Percentiles rank a stretch among this genome's conserved stretches.
Conservation (phyloP, 2,113 vertebrate genomes). For the Spilogale gracilis region DNA sequence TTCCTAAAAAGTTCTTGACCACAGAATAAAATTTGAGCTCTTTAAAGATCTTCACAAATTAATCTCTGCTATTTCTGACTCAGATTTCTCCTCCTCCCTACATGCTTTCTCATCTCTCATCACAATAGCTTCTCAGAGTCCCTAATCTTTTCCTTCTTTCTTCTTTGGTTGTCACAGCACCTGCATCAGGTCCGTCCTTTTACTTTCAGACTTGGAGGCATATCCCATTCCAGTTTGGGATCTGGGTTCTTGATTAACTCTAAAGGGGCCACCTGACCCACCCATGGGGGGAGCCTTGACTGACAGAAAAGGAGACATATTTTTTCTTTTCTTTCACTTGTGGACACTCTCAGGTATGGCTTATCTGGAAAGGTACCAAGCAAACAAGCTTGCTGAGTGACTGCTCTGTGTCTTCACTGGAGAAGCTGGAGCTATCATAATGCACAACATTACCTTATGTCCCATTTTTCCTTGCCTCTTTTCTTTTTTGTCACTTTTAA, state of each 20-base stretch:
- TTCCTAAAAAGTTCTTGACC: constrained; percentile 10
- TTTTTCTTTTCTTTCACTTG: not conserved
- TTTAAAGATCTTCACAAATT: not conserved
- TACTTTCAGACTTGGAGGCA: not conserved
- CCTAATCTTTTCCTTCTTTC: not conserved
- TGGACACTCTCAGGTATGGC: not conserved
- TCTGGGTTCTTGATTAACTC: not conserved
- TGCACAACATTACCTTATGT: not conserved
- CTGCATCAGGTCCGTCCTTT: not conserved
- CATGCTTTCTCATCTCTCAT: not conserved
- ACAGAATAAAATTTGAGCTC: constrained; percentile 21
- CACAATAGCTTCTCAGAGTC: not conserved
- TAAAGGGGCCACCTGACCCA: not conserved
- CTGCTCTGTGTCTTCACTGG: not conserved
- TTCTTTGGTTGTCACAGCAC: not conserved
- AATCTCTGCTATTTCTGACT: not conserved
- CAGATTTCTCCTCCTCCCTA: not conserved
- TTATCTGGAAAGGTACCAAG: not conserved
- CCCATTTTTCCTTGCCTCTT: not conserved
- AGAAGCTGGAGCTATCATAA: not conserved
- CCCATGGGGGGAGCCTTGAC: not conserved
- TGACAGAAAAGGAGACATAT: not conserved
- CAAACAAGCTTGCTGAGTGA: not conserved
- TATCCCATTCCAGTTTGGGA: not conserved
- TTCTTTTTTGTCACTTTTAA: not conserved